A percentile compares a stretch with the other conserved stretches of the same genome.
Conservation (phyloP, 2,888 invertebrate species). For the Pteria penguin region DNA sequence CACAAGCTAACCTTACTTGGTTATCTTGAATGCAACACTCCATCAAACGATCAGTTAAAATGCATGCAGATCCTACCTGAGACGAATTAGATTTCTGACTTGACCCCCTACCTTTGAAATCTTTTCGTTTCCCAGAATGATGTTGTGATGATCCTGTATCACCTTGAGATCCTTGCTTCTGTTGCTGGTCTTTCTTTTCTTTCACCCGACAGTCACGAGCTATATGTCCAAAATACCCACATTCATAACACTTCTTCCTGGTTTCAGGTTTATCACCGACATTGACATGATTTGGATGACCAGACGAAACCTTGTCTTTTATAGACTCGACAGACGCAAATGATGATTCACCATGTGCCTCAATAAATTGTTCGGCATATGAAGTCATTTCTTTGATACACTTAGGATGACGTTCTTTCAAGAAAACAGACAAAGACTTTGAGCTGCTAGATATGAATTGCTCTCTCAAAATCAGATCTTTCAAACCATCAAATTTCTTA, state of each 20-base stretch:
- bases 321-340: background rate
- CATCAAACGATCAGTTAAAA: background rate
- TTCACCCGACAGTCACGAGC: conserved; percentile 11
- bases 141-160: too few relatives aligned
- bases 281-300: too few relatives aligned
- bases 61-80: background rate
- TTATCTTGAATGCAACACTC: conserved; percentile 17
- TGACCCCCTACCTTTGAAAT: background rate
- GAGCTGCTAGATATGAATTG: conserved; percentile 24
- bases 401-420: conserved; percentile 24
- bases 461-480: conserved; percentile 29
- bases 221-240: conserved; percentile 7
- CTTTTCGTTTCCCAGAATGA: background rate
- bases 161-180: background rate
- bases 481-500: conserved; percentile 5
- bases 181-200: background rate
- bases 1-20: conserved; percentile 8
- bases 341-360: conserved; percentile 23
- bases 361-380: conserved; percentile 31
- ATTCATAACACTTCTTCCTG: conserved; percentile 6
- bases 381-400: conserved; percentile 11
- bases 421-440: conserved; percentile 13
- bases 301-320: background rate
- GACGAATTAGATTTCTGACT: background rate
- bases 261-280: background rate